These are phyloP conservation scores for Polyommatus iphigenia DNA, from an alignment of 2,888 invertebrate genomes.

Conservation along the genomic window DNA sequence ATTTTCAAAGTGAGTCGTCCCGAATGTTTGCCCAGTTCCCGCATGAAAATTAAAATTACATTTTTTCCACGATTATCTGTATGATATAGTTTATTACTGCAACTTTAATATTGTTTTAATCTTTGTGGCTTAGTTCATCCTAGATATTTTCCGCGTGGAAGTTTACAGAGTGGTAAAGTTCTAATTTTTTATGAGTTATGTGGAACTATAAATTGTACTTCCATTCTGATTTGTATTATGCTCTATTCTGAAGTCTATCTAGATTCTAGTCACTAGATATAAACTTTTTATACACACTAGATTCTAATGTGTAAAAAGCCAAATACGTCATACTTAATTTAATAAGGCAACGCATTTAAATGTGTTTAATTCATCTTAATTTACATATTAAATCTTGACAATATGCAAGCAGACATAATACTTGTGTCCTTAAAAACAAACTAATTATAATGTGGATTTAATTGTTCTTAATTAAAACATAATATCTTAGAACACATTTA, in stretches of 20 bases:
- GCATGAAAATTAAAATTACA: constrained; percentile 27
- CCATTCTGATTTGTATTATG: too few relatives aligned
- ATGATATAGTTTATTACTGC: constrained; percentile 15
- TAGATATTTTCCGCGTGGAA: constrained; percentile 6
- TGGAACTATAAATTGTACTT: background rate
- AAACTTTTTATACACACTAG: too few relatives aligned
- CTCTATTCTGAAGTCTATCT: too few relatives aligned
- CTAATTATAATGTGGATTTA: background rate
- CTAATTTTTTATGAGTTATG: background rate
- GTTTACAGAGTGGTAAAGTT: background rate
- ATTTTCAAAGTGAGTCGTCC: constrained; percentile 35
- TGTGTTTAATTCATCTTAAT: too few relatives aligned
- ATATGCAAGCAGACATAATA: background rate
- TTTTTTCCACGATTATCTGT: constrained; percentile 20
- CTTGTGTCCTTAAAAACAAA: background rate
- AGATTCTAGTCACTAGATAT: too few relatives aligned
- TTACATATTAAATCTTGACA: too few relatives aligned
- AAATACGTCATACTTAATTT: too few relatives aligned
- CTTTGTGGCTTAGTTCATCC: constrained; percentile 1
- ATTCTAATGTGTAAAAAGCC: too few relatives aligned
- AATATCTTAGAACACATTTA: background rate
- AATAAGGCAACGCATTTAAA: too few relatives aligned
- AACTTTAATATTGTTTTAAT: constrained; percentile 24
- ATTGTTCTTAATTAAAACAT: background rate
- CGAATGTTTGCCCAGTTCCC: constrained; percentile 25